Evolutionary conservation across 2,113 vertebrate genomes (phyloP), one percentile per base, ranked within the genome.

Genomic region (Numida meleagris): DNA sequence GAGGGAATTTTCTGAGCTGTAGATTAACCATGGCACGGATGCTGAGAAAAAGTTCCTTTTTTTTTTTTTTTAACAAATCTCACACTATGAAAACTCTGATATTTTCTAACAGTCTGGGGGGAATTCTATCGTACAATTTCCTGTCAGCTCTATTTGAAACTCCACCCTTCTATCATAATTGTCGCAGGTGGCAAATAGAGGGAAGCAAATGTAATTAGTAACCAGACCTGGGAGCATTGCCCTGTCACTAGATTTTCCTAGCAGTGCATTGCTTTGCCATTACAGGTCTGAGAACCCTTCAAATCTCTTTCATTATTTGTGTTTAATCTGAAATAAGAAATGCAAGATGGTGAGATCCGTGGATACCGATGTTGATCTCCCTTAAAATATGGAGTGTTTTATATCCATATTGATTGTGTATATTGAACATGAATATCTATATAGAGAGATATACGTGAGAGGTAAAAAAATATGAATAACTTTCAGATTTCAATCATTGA

Each of bases 191-290:
- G 80, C 61, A 83, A 73, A 68, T 91, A 68, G 33, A 88, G 91
- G 82, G 89, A 93, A 94, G 70, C 82, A 82, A 71, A 72, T 68
- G 73, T 81, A 91, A 91, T 89, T 91, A 91, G 62, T 58, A 75
- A 68, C 89, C 55, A 74, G 87, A 86, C 27, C 53, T 86, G 45
- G 33, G 53, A 88, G 62, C 72, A n/a, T 74, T 89, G 90, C 65
- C 76, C 76, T 78, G 43, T 83, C 18, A 3, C 55, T 84, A 80
- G 40, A 17, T 81, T 93, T 72, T 53, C 59, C 20, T 74, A 57
- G 23, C 43, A 40, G 43, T 24, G 17, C 53, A 31, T n/a, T 58
- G 33, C 57, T 93, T 96, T 94, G 65, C 65, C 7, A 4, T 87
- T 68, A 59, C 17, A 75, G 50, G 29, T 78, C 61, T 86, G 38